Base-by-base conservation (phyloP, 1,140 invertebrate species). In the Gonioctena quinquepunctata region DNA sequence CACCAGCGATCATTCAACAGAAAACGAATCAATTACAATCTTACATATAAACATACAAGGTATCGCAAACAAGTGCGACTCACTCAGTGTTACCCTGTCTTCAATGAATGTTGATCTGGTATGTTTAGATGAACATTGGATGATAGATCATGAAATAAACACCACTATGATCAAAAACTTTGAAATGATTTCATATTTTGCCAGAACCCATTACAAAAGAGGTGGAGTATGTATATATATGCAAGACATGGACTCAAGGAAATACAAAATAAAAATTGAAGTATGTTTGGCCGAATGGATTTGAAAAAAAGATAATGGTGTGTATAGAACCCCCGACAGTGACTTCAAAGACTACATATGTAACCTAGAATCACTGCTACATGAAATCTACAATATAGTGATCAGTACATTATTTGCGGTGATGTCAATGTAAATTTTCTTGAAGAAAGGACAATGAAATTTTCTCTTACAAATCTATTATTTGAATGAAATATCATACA, bases 151-250 rank as follows among this genome's bases (percentile, higher is more conserved):
- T 11, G 57, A 25, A 60, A 54, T 54, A 8, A 18, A 54, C 13
- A 18, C 18, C 13, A 54, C 50, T 54, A 18, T 54, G 50, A n/a
- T n/a, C n/a, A n/a, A 27, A 60, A 60, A 60, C 0, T 27, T 25
- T 27, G 18, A 60, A 27, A 13, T 60, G 25, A 27, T 27, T 25
- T 60, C 23, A 7, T 60, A 25, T 11, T 60, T n/a, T 60, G 25
- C 21, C 3, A 7, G 57, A 23, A 13, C 57, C 57, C 11, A 23
- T 60, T 16, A 60, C 11, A 23, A 11, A 3, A 60, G 57, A 60
- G 57, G 57, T 16, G 57, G 57, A 26, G 57, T 60, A 22, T 60
- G 57, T 60, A 27, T 60, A 25, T n/a, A n/a, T 60, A 60, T 60
- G 57, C 18, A 25, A 60, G 18, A 25, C 56, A 60, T 27, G 18